phyloP scores from a whole-genome alignment of 2,113 vertebrate genomes.

The Phocoena phocoena region DNA sequence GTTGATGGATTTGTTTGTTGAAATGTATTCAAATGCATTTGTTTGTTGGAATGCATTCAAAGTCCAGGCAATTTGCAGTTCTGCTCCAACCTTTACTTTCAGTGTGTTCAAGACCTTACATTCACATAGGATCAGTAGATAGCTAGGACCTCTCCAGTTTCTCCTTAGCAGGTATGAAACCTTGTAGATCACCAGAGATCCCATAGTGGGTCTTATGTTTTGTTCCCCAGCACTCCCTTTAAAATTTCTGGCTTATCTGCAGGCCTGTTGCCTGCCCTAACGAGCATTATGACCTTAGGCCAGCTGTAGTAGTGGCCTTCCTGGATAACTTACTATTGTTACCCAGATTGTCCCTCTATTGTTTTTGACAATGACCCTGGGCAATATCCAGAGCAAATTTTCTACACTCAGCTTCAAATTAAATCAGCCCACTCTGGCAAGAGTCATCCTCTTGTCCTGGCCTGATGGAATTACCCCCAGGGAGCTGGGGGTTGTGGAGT shows the following conservation, averaged over 20 bases:
- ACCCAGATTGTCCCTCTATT: not conserved
- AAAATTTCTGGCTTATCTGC: not conserved
- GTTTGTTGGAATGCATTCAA: slow-evolving; percentile 2
- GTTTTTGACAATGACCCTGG: not conserved
- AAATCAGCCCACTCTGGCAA: slow-evolving; percentile 10
- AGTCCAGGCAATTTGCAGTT: not conserved
- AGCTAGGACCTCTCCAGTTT: not conserved
- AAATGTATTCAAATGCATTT: slow-evolving; percentile 8
- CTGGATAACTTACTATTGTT: not conserved
- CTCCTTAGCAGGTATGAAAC: not conserved
- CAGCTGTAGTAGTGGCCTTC: slow-evolving; percentile 1
- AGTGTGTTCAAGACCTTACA: not conserved
- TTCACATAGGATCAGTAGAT: not conserved
- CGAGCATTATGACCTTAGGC: not conserved
- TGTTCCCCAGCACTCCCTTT: not conserved
- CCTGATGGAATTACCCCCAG: not conserved
- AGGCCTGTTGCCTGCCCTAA: not conserved
- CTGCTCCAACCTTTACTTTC: slow-evolving; percentile 17
- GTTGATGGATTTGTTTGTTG: not conserved
- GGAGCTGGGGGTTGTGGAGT: not conserved
- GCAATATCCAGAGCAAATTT: not conserved
- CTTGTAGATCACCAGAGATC: not conserved
- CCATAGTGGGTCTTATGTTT: not conserved
- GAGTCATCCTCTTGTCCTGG: not conserved
- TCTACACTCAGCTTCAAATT: not conserved